Base-by-base conservation (phyloP, 1,140 invertebrate species). In the Proales similis region DNA sequence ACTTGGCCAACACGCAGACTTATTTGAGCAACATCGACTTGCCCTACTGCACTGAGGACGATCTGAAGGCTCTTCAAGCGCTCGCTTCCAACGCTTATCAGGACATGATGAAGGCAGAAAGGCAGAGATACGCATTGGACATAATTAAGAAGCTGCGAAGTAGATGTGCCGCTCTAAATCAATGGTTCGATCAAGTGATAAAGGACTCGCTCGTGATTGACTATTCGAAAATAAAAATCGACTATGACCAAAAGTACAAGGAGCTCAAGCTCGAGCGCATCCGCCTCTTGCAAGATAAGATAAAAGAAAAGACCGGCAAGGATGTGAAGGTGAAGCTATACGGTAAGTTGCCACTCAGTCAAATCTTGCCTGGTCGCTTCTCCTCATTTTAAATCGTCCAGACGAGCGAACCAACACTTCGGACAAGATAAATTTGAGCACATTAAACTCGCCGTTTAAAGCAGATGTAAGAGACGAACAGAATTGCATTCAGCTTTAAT, bases 141-240 rank as follows among this genome's bases (percentile, higher is more conserved):
- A 42, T 57, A 14, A 57, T 57, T 24, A 36, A 57, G 45, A 42
- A 42, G 4, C n/a, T 57, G 5, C 39, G 51, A 57, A 24, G 45
- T 12, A 29, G 51, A 57, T 57, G 51, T 43, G 51, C 51, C 20
- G 51, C 51, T 57, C 20, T 57, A 7, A 30, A 57, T 20, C 51
- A 57, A 42, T 57, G 51, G 51, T 57, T 57, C 36, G 51, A 57
- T 42, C 51, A 42, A 38, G 48, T 49, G 38, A 57, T 57, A 4
- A 57, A 57, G 45, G 51, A 57, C n/a, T 42, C 33, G 27, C 20
- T 57, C 3, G 51, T 57, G 3, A 42, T 57, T 9, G 51, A 57
- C 19, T 57, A 57, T 30, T 29, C 51, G 11, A 57, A 39, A 42
- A 14, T 42, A 11, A 57, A 30, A 42, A 42, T 57, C 30, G 51